These are phyloP conservation scores for Campoletis sonorensis DNA, from an alignment of 1,140 invertebrate species.

Conservation along the genomic window DNA sequence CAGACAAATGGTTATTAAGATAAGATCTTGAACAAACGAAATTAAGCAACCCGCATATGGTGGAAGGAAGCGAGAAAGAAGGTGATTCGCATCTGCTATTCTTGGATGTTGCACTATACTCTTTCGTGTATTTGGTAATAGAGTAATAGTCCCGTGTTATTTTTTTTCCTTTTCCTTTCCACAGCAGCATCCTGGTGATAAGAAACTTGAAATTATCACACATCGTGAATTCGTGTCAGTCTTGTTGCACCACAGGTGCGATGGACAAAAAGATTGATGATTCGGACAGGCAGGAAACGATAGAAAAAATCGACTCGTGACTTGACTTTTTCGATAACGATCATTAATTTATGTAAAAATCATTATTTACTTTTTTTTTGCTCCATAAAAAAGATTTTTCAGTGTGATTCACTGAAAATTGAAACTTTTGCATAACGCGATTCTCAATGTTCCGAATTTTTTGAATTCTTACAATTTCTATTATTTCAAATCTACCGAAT, in stretches of 20 bases:
- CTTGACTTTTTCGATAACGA: not conserved
- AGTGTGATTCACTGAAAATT: too few species aligned
- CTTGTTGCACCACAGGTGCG: not conserved
- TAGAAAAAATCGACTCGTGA: not conserved
- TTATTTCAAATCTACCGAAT: too few species aligned
- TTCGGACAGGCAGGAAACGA: not conserved
- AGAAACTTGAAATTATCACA: constrained; percentile 20
- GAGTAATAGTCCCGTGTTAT: constrained; percentile 21
- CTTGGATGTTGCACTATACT: constrained; percentile 15
- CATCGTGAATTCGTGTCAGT: constrained; percentile 29
- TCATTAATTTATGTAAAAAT: not conserved
- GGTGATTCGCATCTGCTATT: not conserved
- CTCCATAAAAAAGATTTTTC: too few species aligned
- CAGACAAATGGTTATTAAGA: constrained; percentile 28
- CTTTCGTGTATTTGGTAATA: constrained; percentile 29
- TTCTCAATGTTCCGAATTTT: too few species aligned
- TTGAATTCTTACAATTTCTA: too few species aligned
- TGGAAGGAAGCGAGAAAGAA: not conserved
- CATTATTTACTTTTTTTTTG: too few species aligned
- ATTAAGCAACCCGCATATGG: constrained; percentile 23
- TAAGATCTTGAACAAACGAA: constrained; percentile 28
- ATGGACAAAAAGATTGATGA: not conserved
- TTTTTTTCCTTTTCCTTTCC: not conserved
- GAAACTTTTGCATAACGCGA: too few species aligned
- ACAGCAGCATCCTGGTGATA: constrained; percentile 35